Conservation (phyloP, 2,888 invertebrate genomes). For the Macrosoma leucophasiata region DNA sequence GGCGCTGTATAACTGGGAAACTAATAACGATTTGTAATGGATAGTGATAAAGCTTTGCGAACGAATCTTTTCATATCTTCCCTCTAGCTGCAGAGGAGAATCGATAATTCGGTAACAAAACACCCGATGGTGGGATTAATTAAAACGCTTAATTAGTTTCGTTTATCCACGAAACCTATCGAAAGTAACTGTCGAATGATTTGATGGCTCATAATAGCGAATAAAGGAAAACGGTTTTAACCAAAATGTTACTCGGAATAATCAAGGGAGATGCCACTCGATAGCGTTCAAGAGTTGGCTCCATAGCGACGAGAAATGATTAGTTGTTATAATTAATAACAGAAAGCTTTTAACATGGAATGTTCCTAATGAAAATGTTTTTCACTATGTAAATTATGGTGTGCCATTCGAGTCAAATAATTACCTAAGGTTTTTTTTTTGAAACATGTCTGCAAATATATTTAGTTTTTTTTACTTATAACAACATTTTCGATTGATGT, state of each 20-base stretch:
- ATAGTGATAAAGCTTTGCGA: constrained; percentile 32
- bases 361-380: too few species aligned
- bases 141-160: constrained; percentile 70
- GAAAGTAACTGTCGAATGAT: constrained; percentile 54
- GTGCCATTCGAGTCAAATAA: too few species aligned
- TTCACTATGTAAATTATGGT: too few species aligned
- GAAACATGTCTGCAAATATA: too few species aligned
- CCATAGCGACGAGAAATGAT: constrained; percentile 8
- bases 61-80: constrained; percentile 36
- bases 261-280: constrained; percentile 4
- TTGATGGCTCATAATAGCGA: constrained; percentile 50
- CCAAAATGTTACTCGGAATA: not conserved
- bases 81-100: constrained; percentile 37
- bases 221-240: constrained; percentile 29
- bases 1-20: constrained; percentile 21
- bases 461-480: too few species aligned
- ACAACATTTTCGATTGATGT: too few species aligned
- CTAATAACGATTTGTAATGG: constrained; percentile 29
- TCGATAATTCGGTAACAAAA: constrained; percentile 65
- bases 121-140: constrained; percentile 64
- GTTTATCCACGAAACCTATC: constrained; percentile 64
- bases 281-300: constrained; percentile 7
- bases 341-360: constrained; percentile 12
- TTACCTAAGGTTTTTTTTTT: too few species aligned
- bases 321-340: constrained; percentile 5